A percentile compares a stretch with the other conserved stretches of the same genome.
Conservation (phyloP, 2,797 vertebrate genomes). For the Saxicola maurus region DNA sequence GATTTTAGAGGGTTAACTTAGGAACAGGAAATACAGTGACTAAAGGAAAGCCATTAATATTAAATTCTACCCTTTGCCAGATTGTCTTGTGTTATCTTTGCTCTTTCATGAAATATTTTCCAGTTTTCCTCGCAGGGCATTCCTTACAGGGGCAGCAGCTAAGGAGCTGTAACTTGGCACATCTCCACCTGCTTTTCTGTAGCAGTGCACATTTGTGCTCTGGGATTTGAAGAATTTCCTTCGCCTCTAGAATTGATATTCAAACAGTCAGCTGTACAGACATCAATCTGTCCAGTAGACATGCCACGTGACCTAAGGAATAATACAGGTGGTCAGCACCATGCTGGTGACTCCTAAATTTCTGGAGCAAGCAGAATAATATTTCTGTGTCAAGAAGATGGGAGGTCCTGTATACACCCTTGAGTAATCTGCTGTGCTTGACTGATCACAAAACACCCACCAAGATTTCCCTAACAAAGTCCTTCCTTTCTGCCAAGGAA, state of each 20-base stretch:
- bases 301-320: slow-evolving; percentile 7
- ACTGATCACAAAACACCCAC: slow-evolving; percentile 38
- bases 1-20: slow-evolving; percentile 25
- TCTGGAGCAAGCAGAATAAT: not conserved
- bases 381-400: not conserved
- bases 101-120: slow-evolving; percentile 29
- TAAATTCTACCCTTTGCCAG: slow-evolving; percentile 31
- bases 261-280: slow-evolving; percentile 51
- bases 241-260: slow-evolving; percentile 24
- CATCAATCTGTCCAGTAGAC: slow-evolving; percentile 46
- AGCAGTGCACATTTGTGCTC: slow-evolving; percentile 35
- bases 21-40: slow-evolving; percentile 40
- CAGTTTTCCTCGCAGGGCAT: slow-evolving; percentile 39
- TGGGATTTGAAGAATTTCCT: slow-evolving; percentile 66
- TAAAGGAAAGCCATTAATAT: slow-evolving; percentile 52
- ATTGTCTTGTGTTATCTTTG: slow-evolving; percentile 51
- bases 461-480: slow-evolving; percentile 6
- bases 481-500: slow-evolving; percentile 30
- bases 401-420: slow-evolving; percentile 21
- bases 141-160: slow-evolving; percentile 34
- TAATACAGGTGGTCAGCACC: slow-evolving; percentile 54
- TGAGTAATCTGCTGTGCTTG: slow-evolving; percentile 17
- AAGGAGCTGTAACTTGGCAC: slow-evolving; percentile 58
- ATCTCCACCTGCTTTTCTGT: slow-evolving; percentile 47
- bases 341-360: slow-evolving; percentile 27